phyloP scores from a whole-genome alignment of 2,113 vertebrate species.

The Xiphophorus maculatus region DNA sequence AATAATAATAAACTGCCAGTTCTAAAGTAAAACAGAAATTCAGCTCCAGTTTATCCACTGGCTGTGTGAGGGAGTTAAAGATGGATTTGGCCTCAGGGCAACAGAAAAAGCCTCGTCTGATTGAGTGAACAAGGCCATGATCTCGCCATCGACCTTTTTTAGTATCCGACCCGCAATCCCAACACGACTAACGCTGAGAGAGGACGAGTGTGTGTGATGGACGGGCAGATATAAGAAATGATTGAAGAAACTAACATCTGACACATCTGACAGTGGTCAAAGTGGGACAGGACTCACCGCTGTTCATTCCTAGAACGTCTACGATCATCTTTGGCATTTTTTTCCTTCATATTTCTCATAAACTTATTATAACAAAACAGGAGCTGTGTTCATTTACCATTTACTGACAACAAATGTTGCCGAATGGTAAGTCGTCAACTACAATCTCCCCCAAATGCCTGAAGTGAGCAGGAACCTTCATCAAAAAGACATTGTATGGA shows the following conservation, averaged over 20 bases:
- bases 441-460: too few relatives aligned
- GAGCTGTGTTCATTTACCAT: too few relatives aligned
- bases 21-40: conserved; percentile 47
- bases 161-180: conserved; percentile 46
- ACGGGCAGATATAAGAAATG: not conserved
- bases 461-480: too few relatives aligned
- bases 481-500: too few relatives aligned
- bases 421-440: too few relatives aligned
- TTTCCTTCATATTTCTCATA: not conserved
- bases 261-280: not conserved
- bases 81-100: conserved; percentile 48
- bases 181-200: conserved; percentile 28
- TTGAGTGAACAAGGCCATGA: conserved; percentile 64
- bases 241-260: not conserved
- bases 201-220: not conserved
- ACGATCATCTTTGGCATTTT: not conserved
- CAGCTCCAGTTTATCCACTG: conserved; percentile 41
- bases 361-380: not conserved
- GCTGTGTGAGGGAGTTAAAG: conserved; percentile 27
- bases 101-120: conserved; percentile 67
- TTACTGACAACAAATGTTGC: too few relatives aligned
- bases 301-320: not conserved
- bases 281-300: not conserved
- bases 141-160: conserved; percentile 57
- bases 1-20: conserved; percentile 15